Conservation (phyloP, 2,888 invertebrate genomes). For the Crematogaster levior region DNA sequence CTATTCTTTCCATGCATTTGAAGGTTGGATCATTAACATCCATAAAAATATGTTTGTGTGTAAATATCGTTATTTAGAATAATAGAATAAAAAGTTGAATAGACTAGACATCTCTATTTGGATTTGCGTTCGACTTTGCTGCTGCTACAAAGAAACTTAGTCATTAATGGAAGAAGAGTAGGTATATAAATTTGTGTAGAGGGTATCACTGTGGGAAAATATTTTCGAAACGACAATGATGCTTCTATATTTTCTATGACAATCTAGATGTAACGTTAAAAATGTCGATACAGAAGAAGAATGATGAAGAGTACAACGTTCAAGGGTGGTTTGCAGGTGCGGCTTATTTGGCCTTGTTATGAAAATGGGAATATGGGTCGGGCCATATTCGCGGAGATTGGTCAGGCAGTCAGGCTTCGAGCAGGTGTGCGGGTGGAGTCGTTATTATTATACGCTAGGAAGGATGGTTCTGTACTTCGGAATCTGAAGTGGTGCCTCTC, state of each 20-base stretch:
- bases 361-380: constrained; percentile 76
- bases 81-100: not conserved
- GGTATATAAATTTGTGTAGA: not conserved
- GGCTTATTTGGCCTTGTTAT: constrained; percentile 64
- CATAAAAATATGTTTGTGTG: not conserved
- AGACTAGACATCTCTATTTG: too few relatives aligned
- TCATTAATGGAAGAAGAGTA: not conserved
- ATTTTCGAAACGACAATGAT: not conserved
- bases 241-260: constrained; percentile 7
- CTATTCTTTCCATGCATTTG: too few relatives aligned
- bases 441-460: constrained; percentile 78
- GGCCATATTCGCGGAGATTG: constrained; percentile 63
- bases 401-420: constrained; percentile 50
- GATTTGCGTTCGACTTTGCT: not conserved
- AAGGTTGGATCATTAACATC: not conserved
- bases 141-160: not conserved
- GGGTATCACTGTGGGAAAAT: constrained; percentile 26
- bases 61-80: not conserved
- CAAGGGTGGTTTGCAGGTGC: constrained; percentile 37
- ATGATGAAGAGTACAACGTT: not conserved
- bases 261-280: constrained; percentile 34
- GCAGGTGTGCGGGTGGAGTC: constrained; percentile 82
- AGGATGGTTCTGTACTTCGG: constrained; percentile 67
- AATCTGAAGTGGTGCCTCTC: constrained; percentile 74
- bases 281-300: not conserved